Evolutionary conservation across 2,797 vertebrate species (phyloP), one percentile per base, ranked within the genome.

Genomic region (Adelosebastes latens): DNA sequence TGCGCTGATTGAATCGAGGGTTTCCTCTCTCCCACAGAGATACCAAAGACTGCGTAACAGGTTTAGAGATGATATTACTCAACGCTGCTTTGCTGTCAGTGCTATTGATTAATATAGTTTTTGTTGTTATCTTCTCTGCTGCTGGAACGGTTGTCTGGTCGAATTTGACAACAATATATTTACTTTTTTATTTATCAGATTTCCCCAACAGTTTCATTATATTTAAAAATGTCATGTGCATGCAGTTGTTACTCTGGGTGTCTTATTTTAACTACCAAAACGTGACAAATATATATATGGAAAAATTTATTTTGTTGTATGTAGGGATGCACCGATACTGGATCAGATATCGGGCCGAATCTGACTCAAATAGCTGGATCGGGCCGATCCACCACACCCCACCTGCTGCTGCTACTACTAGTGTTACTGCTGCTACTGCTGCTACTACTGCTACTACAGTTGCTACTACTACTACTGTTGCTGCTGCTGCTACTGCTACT

Each of bases 1-100:
- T 80, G 49, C 46, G 4, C 77, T 77, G 77, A 88, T 79, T 87
- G 86, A 91, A 83, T 87, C 1, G 34, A 78, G 75, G 39, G 49
- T 62, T 73, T 72, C 59, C 58, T 76, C 55, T 83, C 72, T 75
- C 59, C 76, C 58, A 63, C 70, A 62, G 67, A 29, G 53, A 83
- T 68, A 68, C 39, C 56, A 49, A 12, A 78, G 61, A 32, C 32
- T 70, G 58, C 0, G 5, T 62, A 65, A 79, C 66, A 42, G 31
- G 60, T 80, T 80, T 75, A 62, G 66, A 89, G 72, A 72, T 39
- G 1, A 75, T 75, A 72, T 75, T 58, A 22, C 46, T 62, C 59
- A 49, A 60, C 34, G 11, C 64, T 80, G 53, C n/a, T 63, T 74
- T 80, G 49, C 42, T 32, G 27, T 34, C 12, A 8, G 14, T 58